Base-by-base conservation (phyloP, 2,113 vertebrate species). In the Poeciliopsis turrubarensis region DNA sequence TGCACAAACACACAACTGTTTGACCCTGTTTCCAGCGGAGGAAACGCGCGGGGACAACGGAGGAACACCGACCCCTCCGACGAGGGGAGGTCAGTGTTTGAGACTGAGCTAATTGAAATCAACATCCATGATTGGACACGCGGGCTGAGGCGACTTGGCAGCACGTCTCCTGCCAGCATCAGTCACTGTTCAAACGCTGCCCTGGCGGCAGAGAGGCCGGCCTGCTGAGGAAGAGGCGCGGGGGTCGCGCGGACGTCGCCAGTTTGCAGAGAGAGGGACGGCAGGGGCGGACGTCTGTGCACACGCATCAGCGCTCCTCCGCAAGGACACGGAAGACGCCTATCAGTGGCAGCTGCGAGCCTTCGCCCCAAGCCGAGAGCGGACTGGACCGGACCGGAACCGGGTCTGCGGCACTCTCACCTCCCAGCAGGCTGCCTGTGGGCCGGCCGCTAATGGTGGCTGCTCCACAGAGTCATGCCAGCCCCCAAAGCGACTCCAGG, bases 91-190 rank as follows among this genome's bases (percentile, higher is more conserved):
- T 92, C 91, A 91, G 79, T 61, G 62, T 75, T 72, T 72, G 89
- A 82, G 89, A 91, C 72, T 91, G 86, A 92, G 86, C 77, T 94
- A 90, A 94, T 92, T 93, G 91, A 92, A 93, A 93, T 94, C 90
- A 93, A 89, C 93, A 94, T 93, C 84, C 90, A 86, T 84, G 86
- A 89, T 86, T 87, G 89, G 86, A 77, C 87, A 83, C 75, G 29
- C 83, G 68, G 76, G 75, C 80, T 15, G 51, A 83, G 85, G 77
- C 85, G 22, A 88, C 83, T 86, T 91, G 90, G 91, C 91, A 92
- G 85, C 79, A 66, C 73, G 69, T 80, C 79, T 83, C 87, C 80
- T 88, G 90, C 90, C 89, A 92, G 86, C 91, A 92, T 92, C 89
- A 91, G 86, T 92, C 91, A 91, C 85, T 51, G 51, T 84, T 85